Evolutionary conservation across 2,797 vertebrate genomes (phyloP).

Genomic region (Phoeniculus purpureus): DNA sequence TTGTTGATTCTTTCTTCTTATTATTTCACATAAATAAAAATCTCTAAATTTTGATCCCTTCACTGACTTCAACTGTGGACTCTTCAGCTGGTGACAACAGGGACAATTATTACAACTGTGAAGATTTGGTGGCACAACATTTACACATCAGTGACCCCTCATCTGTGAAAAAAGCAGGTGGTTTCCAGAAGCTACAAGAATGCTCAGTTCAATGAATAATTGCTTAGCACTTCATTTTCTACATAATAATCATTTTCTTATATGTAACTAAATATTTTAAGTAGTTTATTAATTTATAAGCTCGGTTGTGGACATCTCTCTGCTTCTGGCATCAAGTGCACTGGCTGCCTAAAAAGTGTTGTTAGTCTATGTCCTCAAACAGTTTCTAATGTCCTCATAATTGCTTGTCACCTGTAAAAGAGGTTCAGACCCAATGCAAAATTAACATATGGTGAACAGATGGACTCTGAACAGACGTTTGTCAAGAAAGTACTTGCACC

Average conservation of each 20-base stretch:
- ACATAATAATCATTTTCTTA: constrained; percentile 58
- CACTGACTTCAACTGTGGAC: neutral
- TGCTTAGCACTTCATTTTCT: constrained; percentile 56
- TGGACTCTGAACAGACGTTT: constrained; percentile 74
- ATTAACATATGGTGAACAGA: constrained; percentile 79
- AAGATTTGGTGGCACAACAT: neutral
- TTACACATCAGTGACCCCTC: neutral
- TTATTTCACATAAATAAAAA: neutral
- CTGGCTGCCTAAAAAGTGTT: constrained; percentile 67
- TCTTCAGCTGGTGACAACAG: neutral
- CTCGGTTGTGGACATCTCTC: constrained; percentile 45
- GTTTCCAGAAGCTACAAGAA: constrained; percentile 12
- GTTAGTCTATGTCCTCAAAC: constrained; percentile 72
- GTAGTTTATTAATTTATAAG: constrained; percentile 73
- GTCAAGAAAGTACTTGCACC: constrained; percentile 66
- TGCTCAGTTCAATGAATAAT: constrained; percentile 55
- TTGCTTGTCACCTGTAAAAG: constrained; percentile 79
- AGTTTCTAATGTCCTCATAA: constrained; percentile 75
- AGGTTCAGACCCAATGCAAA: constrained; percentile 72
- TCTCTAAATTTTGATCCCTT: neutral
- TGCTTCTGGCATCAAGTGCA: constrained; percentile 59
- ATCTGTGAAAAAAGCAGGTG: neutral
- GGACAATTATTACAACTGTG: neutral
- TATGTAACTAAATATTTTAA: constrained; percentile 73
- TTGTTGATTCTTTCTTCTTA: neutral